Base-by-base conservation (phyloP, 2,797 vertebrate genomes). In the Anas capensis region DNA sequence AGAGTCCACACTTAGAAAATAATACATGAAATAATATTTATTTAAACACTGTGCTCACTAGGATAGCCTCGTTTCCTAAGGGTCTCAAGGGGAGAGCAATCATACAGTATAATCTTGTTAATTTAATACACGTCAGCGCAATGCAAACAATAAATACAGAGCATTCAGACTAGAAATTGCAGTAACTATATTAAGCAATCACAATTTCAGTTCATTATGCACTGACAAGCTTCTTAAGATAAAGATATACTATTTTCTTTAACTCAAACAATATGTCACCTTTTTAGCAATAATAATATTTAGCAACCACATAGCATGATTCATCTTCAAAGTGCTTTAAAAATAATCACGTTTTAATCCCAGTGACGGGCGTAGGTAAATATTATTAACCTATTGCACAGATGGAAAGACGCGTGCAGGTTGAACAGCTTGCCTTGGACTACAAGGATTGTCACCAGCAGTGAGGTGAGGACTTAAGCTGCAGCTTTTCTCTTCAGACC, bases 71-170 rank as follows among this genome's bases (percentile, higher is more conserved):
- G 69, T 94, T 96, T 97, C 88, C 78, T 82, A 81, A 85, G 49
- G 64, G 83, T 95, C 93, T 90, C 96, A 69, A 91, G 93, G 69
- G 94, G 68, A 95, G 75, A 85, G 91, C 78, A 94, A 93, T 97
- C 88, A 82, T 61, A 95, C 10, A 9, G 75, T 58, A 72, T 92
- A 96, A 94, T 95, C 93, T 95, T 78, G 81, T 94, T 96, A 96
- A 95, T 96, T 91, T 93, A 96, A 93, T 96, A 71, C 82, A 95
- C 2, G 31, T 97, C 93, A 93, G 46, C 42, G 70, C 83, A 83
- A 86, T 92, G 69, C 81, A 92, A 95, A 93, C 93, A 94, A 85
- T 94, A 95, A 95, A 92, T 94, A 90, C 71, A 86, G 93, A 96
- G 80, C 78, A 86, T 87, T 87, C 92, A 66, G 78, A 69, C 81